phyloP scores from a whole-genome alignment of 2,797 vertebrate genomes.

The Sebastes hubbsi region DNA sequence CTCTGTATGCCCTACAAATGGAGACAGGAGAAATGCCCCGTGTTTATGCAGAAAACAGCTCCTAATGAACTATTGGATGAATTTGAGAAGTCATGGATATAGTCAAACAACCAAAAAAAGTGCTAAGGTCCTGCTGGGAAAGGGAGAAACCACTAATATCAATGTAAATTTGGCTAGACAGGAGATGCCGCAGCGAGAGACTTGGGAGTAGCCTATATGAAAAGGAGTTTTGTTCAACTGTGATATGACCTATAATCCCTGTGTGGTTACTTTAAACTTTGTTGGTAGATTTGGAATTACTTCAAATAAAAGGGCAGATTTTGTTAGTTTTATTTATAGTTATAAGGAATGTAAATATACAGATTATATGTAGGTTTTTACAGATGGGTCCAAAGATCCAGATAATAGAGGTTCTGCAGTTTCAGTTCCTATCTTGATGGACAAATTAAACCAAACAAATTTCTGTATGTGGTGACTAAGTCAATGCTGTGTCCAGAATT shows the following conservation, averaged over 20 bases:
- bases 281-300: background rate
- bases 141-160: background rate
- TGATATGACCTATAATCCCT: background rate
- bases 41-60: background rate
- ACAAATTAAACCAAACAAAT: background rate
- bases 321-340: background rate
- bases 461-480: background rate
- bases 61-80: background rate
- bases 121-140: background rate
- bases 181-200: background rate
- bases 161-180: background rate
- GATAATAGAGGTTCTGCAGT: background rate
- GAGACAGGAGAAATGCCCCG: background rate
- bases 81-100: background rate
- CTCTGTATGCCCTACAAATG: background rate
- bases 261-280: background rate
- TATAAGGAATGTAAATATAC: background rate
- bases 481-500: background rate
- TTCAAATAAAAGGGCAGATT: background rate
- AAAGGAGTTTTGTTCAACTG: background rate
- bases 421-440: background rate
- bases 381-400: background rate
- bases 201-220: background rate
- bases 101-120: background rate
- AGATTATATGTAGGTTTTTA: background rate